A percentile compares a stretch with the other conserved stretches of the same genome.
phyloP scores from a whole-genome alignment of 2,797 vertebrate species.

The Alosa sapidissima region DNA sequence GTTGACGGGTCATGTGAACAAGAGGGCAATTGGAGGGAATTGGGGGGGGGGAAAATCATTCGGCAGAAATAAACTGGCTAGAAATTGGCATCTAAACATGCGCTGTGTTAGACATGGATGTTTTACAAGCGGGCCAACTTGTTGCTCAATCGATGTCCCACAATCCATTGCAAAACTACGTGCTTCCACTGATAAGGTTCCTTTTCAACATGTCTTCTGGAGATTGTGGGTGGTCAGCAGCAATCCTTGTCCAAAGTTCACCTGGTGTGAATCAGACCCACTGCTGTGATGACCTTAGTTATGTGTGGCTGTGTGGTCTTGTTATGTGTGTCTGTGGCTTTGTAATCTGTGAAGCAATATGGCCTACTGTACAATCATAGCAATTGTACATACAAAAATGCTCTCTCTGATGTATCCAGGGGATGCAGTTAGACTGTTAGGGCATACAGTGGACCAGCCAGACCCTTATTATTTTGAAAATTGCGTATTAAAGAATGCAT shows the following conservation, averaged over 20 bases:
- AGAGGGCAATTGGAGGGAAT: too few relatives aligned
- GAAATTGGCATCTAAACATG: neutral
- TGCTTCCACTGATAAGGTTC: neutral
- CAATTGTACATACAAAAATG: too few relatives aligned
- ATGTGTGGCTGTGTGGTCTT: neutral
- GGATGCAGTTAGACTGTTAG: too few relatives aligned
- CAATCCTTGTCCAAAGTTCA: constrained; percentile 11
- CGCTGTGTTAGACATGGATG: neutral
- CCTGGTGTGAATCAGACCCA: neutral
- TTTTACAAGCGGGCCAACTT: neutral
- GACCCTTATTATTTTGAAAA: too few relatives aligned
- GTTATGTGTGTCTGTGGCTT: neutral
- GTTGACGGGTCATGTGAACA: neutral
- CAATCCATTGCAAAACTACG: neutral
- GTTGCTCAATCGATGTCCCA: neutral
- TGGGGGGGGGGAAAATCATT: neutral
- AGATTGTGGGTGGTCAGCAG: neutral
- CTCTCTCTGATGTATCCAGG: too few relatives aligned
- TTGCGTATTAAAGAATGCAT: too few relatives aligned
- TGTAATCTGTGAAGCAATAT: too few relatives aligned
- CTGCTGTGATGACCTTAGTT: neutral
- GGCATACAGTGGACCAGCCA: too few relatives aligned
- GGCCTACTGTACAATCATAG: too few relatives aligned
- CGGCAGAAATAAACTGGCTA: neutral
- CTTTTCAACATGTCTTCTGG: neutral